These are phyloP conservation scores for Merodon equestris DNA, from an alignment of 2,888 invertebrate species.

Conservation along the genomic window DNA sequence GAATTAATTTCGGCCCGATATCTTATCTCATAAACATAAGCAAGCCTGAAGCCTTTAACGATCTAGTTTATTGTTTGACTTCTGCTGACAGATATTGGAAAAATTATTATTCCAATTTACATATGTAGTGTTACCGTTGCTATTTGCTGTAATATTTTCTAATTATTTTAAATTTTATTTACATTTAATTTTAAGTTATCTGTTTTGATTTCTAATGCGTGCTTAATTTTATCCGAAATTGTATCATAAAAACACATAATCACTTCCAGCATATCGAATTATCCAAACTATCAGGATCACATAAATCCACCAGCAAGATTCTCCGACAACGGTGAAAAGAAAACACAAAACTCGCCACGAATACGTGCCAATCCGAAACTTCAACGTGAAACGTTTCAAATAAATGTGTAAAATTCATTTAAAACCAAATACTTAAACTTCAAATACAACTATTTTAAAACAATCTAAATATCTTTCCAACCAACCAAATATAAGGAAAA, in stretches of 20 bases:
- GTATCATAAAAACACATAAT: conserved; percentile 14
- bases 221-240: not conserved
- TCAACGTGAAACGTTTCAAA: conserved; percentile 87
- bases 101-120: too few species aligned
- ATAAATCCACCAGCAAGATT: conserved; percentile 92
- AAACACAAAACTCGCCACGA: conserved; percentile 78
- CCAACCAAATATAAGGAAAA: conserved; percentile 50
- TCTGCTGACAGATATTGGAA: too few species aligned
- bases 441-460: conserved; percentile 66
- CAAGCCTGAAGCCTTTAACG: too few species aligned
- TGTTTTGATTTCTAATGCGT: not conserved
- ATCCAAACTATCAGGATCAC: conserved; percentile 89
- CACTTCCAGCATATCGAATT: conserved; percentile 85
- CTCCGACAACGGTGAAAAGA: conserved; percentile 83
- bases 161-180: not conserved
- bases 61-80: too few species aligned
- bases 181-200: not conserved
- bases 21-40: too few species aligned
- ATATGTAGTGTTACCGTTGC: too few species aligned
- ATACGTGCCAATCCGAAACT: conserved; percentile 81
- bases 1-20: too few species aligned
- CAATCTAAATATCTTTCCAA: conserved; percentile 56
- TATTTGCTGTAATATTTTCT: too few species aligned
- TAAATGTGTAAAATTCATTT: conserved; percentile 83
- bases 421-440: conserved; percentile 41